Evolutionary conservation across 2,888 invertebrate genomes (phyloP).

Genomic region (Hemicrepidius hirtus): DNA sequence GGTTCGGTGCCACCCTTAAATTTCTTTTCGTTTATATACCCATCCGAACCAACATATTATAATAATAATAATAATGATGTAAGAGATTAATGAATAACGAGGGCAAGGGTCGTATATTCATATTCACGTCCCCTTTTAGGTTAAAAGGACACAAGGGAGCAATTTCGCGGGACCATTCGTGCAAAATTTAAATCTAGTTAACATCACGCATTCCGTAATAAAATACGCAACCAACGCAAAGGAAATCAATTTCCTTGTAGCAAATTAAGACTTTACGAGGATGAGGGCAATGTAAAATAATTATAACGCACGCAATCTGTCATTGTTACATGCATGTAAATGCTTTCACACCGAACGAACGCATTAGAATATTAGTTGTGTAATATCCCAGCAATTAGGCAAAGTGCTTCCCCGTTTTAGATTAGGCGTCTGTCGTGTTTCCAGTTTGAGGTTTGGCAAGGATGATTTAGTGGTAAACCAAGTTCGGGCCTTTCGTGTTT

Average conservation of each 20-base stretch:
- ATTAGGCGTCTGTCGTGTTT: conserved; percentile 49
- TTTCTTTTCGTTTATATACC: too few species aligned
- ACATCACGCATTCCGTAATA: too few species aligned
- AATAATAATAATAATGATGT: neutral
- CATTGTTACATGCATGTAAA: conserved; percentile 30
- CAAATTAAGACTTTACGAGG: neutral
- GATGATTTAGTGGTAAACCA: conserved; percentile 51
- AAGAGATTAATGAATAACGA: neutral
- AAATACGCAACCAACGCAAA: too few species aligned
- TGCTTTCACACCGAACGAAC: conserved; percentile 23
- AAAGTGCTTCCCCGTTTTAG: conserved; percentile 46
- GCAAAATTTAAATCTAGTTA: conserved; percentile 13
- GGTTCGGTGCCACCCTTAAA: neutral
- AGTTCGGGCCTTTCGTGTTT: conserved; percentile 28
- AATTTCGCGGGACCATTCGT: conserved; percentile 22
- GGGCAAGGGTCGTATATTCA: conserved; percentile 29
- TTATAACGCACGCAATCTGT: conserved; percentile 12
- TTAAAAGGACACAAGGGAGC: conserved; percentile 24
- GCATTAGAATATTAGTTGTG: conserved; percentile 44
- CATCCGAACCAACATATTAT: too few species aligned
- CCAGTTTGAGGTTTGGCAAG: conserved; percentile 49
- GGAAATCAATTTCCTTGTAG: neutral
- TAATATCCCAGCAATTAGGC: conserved; percentile 47
- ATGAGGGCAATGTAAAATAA: neutral
- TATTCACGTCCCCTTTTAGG: conserved; percentile 22